Base-by-base conservation (phyloP, 2,113 vertebrate genomes). In the Laticauda laticaudata region DNA sequence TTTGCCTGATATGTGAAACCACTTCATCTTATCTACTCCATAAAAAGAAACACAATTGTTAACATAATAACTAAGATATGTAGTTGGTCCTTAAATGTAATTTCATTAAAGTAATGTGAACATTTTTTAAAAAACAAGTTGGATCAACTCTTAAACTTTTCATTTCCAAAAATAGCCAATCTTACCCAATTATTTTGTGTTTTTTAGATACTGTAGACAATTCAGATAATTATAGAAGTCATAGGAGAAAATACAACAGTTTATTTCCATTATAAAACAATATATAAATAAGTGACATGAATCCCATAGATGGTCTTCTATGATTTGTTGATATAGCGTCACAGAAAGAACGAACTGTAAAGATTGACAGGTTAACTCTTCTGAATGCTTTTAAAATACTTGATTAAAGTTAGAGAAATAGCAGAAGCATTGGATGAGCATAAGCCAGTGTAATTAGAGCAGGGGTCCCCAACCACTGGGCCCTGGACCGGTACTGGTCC, bases 301-400 rank as follows among this genome's bases (percentile, higher is more conserved):
- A n/a, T 26, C 20, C 11, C 34, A 15, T 87, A 94, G 92, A 94
- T 94, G 95, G 95, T 95, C 92, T 93, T 94, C 59, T 95, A 0
- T 91, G 90, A 92, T 95, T 96, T 95, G 91, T 96, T 96, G 91
- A 95, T 94, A 94, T 93, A 94, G 53, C 55, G 93, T 91, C 59
- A 88, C 92, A 92, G 92, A 93, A 95, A 6, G 93, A 96, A 94
- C 93, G 94, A 95, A 96, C 12, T 1, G 1, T 26, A 94, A 95
- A 95, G 92, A 2, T 90, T 93, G 2, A 3, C 93, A 91, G 94
- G 93, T 92, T 95, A 92, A 95, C 94, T 92, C 93, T 94, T 96
- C 87, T 48, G 92, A 2, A 51, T 88, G 90, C n/a, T 93, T 92
- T 75, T 54, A 75, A 34, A 56, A 45, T 93, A 88, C 88, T 88